A percentile compares a stretch with the other conserved stretches of the same genome.
phyloP scores from a whole-genome alignment of 2,888 invertebrate genomes.

The Margaritifera margaritifera region DNA sequence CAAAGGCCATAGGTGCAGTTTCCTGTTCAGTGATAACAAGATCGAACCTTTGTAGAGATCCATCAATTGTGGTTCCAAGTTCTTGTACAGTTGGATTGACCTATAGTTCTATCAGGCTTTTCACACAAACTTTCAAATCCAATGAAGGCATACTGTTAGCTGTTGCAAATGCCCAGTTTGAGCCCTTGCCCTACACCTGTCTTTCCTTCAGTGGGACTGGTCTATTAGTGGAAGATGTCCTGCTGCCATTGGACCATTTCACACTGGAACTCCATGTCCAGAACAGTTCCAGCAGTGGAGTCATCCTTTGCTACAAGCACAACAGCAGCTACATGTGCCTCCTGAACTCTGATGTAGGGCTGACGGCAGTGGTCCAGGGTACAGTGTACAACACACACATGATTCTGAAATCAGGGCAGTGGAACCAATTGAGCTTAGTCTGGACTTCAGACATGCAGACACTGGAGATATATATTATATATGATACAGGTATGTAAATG shows the following conservation, averaged over 20 bases:
- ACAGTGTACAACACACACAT: conserved; percentile 27
- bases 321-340: conserved; percentile 30
- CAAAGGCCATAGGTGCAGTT: conserved; percentile 24
- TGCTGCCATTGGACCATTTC: conserved; percentile 36
- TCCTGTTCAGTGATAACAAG: conserved; percentile 27
- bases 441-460: conserved; percentile 33
- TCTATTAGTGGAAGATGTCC: conserved; percentile 25
- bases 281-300: conserved; percentile 35
- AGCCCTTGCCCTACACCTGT: conserved; percentile 38
- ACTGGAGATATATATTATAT: conserved; percentile 45
- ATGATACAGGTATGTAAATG: conserved; percentile 18
- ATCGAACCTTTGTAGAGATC: conserved; percentile 26
- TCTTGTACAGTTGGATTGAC: conserved; percentile 33
- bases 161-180: conserved; percentile 24
- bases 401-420: conserved; percentile 29
- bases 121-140: conserved; percentile 27
- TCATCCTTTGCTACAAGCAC: conserved; percentile 39
- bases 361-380: conserved; percentile 27
- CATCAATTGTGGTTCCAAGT: conserved; percentile 19
- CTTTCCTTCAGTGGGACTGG: conserved; percentile 39
- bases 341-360: conserved; percentile 22
- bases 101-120: conserved; percentile 20
- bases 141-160: conserved; percentile 1
- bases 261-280: conserved; percentile 54
- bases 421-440: conserved; percentile 52